These are phyloP conservation scores for Hormaphis cornu DNA, from an alignment of 1,140 invertebrate genomes.

Conservation along the genomic window DNA sequence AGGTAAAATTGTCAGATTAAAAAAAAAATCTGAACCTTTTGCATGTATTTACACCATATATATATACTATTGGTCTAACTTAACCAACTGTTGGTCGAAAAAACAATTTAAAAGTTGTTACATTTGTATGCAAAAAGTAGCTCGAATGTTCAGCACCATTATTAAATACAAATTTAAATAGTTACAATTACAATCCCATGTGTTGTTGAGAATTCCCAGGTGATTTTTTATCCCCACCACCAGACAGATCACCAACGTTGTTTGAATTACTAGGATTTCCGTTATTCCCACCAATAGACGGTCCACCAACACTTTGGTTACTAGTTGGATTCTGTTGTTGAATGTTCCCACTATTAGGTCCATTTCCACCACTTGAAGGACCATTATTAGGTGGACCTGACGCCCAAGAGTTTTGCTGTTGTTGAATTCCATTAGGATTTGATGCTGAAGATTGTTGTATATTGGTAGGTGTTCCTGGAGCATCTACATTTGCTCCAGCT, in stretches of 20 bases:
- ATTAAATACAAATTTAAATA: no score
- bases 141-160: no score
- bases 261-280: neutral
- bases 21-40: neutral
- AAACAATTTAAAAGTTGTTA: no score
- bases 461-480: slow-evolving; percentile 51
- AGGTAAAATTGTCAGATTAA: slow-evolving; percentile 1
- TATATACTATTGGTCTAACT: no score
- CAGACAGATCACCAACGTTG: neutral
- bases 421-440: neutral
- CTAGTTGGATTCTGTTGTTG: slow-evolving; percentile 2
- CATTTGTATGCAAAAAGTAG: no score
- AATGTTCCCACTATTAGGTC: neutral
- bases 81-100: no score
- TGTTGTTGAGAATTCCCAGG: neutral
- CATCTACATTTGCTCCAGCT: slow-evolving; percentile 58
- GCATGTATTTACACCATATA: neutral
- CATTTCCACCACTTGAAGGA: neutral
- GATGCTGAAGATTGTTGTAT: neutral
- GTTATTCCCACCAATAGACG: neutral
- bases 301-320: neutral
- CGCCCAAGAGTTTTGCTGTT: neutral
- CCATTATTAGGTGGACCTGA: neutral
- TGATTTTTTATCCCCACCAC: slow-evolving; percentile 1
- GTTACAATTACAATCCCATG: neutral